phyloP scores from a whole-genome alignment of 1,140 invertebrate species.

The Drosophila jambulina region DNA sequence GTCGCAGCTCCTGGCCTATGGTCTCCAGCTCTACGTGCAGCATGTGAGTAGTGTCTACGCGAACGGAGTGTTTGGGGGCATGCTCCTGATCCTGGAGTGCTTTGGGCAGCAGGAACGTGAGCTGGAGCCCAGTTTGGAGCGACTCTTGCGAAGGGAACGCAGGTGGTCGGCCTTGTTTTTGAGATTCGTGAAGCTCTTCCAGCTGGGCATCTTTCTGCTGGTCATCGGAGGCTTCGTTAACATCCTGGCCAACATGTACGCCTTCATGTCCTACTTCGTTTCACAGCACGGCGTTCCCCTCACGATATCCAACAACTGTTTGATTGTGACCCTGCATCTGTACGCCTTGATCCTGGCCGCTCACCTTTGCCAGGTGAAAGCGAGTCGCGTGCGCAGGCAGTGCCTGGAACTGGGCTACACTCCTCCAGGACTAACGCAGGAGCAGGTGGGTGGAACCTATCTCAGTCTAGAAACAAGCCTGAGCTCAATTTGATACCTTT shows the following conservation, averaged over 20 bases:
- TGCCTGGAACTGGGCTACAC: conserved; percentile 47
- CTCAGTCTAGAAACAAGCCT: fast-evolving
- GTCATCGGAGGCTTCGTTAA: conserved; percentile 69
- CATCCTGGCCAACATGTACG: conserved; percentile 76
- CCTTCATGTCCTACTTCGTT: conserved; percentile 76
- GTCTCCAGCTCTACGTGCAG: conserved; percentile 66
- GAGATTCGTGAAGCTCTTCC: conserved; percentile 34
- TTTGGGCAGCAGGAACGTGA: conserved; percentile 33
- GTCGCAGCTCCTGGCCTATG: conserved; percentile 55
- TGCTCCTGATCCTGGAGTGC: conserved; percentile 53
- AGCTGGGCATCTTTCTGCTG: conserved; percentile 67
- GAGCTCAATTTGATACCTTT: neutral
- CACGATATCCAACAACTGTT: conserved; percentile 75
- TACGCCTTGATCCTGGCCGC: conserved; percentile 66
- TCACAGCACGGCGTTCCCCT: conserved; percentile 61
- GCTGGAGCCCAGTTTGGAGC: neutral
- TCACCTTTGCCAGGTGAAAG: conserved; percentile 59
- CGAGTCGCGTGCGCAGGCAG: conserved; percentile 13
- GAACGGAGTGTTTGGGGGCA: conserved; percentile 61
- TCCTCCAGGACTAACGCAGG: conserved; percentile 16
- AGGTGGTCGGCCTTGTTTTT: conserved; percentile 31
- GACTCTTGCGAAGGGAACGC: conserved; percentile 20
- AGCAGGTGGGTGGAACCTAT: conserved; percentile 33
- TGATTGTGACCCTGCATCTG: conserved; percentile 58
- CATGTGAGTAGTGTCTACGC: conserved; percentile 68